These are phyloP conservation scores for Drosophila ezoana DNA, from an alignment of 2,888 invertebrate genomes.

Conservation along the genomic window DNA sequence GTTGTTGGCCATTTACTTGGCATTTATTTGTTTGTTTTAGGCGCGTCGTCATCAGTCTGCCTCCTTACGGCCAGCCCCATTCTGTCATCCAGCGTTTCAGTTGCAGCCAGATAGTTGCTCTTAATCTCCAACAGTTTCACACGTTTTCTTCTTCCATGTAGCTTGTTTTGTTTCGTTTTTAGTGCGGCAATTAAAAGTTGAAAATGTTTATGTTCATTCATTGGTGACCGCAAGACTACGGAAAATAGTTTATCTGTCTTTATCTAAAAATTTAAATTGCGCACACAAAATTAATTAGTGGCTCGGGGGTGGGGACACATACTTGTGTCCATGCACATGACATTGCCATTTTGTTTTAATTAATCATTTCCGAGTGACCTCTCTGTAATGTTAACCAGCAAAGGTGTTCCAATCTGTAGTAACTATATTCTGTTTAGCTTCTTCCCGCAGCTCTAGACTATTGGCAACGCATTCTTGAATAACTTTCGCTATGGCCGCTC, in stretches of 20 bases:
- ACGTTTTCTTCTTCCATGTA: constrained; percentile 48
- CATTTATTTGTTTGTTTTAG: constrained; percentile 79
- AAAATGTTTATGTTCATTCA: constrained; percentile 73
- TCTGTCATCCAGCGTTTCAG: constrained; percentile 20
- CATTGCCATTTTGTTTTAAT: neutral
- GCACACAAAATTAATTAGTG: constrained; percentile 5
- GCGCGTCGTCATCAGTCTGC: constrained; percentile 68
- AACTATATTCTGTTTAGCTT: too few species aligned
- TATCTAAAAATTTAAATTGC: constrained; percentile 20
- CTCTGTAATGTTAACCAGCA: neutral
- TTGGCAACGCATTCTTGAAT: too few species aligned
- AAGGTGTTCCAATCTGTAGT: too few species aligned
- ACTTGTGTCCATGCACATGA: too few species aligned
- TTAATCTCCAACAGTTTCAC: constrained; percentile 65
- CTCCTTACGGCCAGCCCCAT: constrained; percentile 15
- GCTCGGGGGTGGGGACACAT: too few species aligned
- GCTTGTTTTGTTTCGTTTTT: constrained; percentile 50
- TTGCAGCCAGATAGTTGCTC: constrained; percentile 49
- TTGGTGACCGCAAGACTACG: constrained; percentile 70
- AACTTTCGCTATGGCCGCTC: too few species aligned
- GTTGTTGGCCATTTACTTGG: constrained; percentile 71
- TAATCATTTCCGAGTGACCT: neutral
- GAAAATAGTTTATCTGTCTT: constrained; percentile 48
- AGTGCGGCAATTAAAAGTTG: constrained; percentile 77
- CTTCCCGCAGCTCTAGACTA: too few species aligned